A percentile compares a stretch with the other conserved stretches of the same genome.
phyloP scores from a whole-genome alignment of 1,140 invertebrate species.

The Drosophila equinoxialis region DNA sequence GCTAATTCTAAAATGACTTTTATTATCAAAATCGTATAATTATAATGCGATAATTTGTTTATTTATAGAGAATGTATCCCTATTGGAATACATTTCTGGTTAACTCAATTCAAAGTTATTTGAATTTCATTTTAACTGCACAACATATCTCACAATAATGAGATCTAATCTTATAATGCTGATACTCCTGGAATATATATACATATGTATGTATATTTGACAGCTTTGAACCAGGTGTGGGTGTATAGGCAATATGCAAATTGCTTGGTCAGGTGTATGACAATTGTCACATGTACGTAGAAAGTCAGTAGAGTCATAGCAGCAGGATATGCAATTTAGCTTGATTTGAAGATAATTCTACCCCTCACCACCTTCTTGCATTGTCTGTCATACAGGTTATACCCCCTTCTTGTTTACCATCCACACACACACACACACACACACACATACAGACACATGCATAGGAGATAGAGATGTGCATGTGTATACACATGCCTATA shows the following conservation, averaged over 20 bases:
- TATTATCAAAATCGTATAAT: too few relatives aligned
- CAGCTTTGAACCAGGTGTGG: background rate
- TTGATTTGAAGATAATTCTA: slow-evolving; percentile 11
- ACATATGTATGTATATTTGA: background rate
- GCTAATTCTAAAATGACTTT: too few relatives aligned
- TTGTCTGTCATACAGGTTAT: background rate
- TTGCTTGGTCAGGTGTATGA: slow-evolving; percentile 62
- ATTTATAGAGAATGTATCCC: too few relatives aligned
- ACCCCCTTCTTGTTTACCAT: background rate
- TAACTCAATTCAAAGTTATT: too few relatives aligned
- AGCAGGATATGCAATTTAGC: slow-evolving; percentile 13
- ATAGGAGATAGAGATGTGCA: background rate
- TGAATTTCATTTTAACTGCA: too few relatives aligned
- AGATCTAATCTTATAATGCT: background rate
- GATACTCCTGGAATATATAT: background rate
- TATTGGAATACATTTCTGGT: too few relatives aligned
- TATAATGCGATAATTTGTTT: too few relatives aligned
- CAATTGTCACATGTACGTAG: slow-evolving; percentile 44
- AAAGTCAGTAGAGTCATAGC: slow-evolving; percentile 17
- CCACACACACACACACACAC: too few relatives aligned
- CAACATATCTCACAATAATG: too few relatives aligned
- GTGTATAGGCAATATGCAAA: slow-evolving; percentile 48
- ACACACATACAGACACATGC: too few relatives aligned
- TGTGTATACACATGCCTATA: background rate
- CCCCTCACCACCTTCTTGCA: background rate